Evolutionary conservation across 2,113 vertebrate genomes (phyloP).

Genomic region (Melanocharis versteri): DNA sequence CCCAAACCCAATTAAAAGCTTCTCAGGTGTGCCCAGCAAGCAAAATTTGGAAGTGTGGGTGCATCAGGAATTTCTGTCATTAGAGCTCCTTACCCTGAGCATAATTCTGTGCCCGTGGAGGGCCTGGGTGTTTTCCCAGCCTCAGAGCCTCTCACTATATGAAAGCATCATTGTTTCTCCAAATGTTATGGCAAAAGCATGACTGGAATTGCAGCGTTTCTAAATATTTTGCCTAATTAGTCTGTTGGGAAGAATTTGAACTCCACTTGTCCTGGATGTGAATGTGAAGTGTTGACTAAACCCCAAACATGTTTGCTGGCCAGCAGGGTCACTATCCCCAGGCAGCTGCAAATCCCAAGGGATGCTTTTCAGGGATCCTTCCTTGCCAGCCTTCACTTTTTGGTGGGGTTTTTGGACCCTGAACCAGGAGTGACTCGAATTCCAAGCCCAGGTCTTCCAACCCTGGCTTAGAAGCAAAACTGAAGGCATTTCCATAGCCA

Average conservation of each 20-base stretch:
- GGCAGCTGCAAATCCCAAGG: neutral
- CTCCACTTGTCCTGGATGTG: constrained; percentile 28
- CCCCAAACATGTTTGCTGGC: neutral
- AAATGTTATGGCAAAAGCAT: constrained; percentile 13
- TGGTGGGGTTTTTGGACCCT: neutral
- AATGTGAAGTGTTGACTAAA: constrained; percentile 25
- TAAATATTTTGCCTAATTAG: constrained; percentile 59
- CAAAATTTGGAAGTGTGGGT: neutral
- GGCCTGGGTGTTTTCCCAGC: neutral
- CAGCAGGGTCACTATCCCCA: neutral
- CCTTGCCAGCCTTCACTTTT: neutral
- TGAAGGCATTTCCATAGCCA: neutral
- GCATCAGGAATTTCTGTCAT: neutral
- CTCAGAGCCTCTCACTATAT: neutral
- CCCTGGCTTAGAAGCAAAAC: neutral
- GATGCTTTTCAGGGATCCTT: neutral
- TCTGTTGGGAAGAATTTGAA: constrained; percentile 60
- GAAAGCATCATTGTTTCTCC: constrained; percentile 26
- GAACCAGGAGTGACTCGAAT: neutral
- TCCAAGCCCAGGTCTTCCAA: neutral
- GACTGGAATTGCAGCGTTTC: constrained; percentile 23
- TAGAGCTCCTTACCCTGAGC: neutral
- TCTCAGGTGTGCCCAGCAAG: neutral
- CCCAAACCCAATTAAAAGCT: neutral
- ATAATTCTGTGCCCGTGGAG: neutral